Conservation (phyloP, 2,113 vertebrate genomes). For the Macrotus californicus region DNA sequence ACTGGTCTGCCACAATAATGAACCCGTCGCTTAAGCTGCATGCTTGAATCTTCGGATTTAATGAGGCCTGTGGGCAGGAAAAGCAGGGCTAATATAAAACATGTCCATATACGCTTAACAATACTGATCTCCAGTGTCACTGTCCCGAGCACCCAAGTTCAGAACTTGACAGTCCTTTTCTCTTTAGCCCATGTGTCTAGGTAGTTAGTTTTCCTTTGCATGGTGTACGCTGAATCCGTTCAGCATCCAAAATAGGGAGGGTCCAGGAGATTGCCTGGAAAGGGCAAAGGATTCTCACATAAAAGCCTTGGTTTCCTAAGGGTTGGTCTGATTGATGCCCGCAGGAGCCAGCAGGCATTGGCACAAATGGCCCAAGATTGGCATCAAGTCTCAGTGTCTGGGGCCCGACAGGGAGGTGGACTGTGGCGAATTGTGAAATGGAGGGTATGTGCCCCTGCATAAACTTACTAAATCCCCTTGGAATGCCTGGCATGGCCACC, state of each 20-base stretch:
- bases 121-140: background rate
- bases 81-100: background rate
- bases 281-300: background rate
- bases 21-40: constrained; percentile 82
- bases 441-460: background rate
- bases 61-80: constrained; percentile 76
- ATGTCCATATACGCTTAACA: background rate
- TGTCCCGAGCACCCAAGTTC: background rate
- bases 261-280: background rate
- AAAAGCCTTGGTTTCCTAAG: background rate
- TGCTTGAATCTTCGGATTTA: constrained; percentile 82
- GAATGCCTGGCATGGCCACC: background rate
- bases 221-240: background rate
- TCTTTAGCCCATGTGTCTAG: background rate
- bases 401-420: rapidly evolving
- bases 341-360: background rate
- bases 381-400: background rate
- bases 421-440: background rate
- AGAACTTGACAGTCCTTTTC: background rate
- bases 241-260: background rate
- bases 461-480: background rate
- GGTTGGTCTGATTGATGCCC: background rate
- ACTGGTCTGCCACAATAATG: constrained; percentile 86
- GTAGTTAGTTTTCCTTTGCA: background rate
- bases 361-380: background rate